Evolutionary conservation across 1,140 invertebrate genomes (phyloP).

Genomic region (Grapholita molesta): DNA sequence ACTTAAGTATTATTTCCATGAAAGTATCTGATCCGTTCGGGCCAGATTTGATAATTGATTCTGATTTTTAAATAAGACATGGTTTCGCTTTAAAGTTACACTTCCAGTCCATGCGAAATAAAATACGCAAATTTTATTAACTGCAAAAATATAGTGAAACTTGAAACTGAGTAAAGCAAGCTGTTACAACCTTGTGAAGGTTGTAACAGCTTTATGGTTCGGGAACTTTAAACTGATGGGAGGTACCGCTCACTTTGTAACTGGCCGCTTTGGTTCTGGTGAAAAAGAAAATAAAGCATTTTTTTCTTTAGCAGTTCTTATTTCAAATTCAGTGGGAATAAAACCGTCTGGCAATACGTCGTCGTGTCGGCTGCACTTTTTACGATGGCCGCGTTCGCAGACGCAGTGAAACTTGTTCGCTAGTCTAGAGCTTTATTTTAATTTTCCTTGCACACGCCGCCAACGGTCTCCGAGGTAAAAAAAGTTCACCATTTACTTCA

Average conservation of each 20-base stretch:
- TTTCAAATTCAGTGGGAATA: conserved; percentile 33
- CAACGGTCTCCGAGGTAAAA: conserved; percentile 38
- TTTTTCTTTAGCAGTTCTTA: conserved; percentile 13
- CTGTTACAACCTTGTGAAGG: conserved; percentile 8
- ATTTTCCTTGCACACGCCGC: conserved; percentile 53
- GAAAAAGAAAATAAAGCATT: conserved; percentile 13
- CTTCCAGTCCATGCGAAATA: background rate
- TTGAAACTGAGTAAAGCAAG: background rate
- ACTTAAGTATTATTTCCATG: no score
- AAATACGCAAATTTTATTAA: background rate
- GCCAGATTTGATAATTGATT: no score
- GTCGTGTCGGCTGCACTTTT: conserved; percentile 43
- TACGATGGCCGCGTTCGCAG: conserved; percentile 45
- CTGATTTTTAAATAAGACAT: no score
- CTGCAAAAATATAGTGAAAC: background rate
- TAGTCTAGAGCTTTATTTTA: conserved; percentile 73
- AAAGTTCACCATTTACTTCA: conserved; percentile 38
- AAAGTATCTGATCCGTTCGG: no score
- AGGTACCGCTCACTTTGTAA: conserved; percentile 17
- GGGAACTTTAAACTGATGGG: background rate
- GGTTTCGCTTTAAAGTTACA: no score
- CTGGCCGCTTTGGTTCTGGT: conserved; percentile 8
- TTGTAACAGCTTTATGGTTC: conserved; percentile 9
- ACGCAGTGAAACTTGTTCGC: conserved; percentile 60
- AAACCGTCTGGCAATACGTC: conserved; percentile 55